Evolutionary conservation across 2,113 vertebrate genomes (phyloP), one percentile per base, ranked within the genome.

Genomic region (Panurus biarmicus): DNA sequence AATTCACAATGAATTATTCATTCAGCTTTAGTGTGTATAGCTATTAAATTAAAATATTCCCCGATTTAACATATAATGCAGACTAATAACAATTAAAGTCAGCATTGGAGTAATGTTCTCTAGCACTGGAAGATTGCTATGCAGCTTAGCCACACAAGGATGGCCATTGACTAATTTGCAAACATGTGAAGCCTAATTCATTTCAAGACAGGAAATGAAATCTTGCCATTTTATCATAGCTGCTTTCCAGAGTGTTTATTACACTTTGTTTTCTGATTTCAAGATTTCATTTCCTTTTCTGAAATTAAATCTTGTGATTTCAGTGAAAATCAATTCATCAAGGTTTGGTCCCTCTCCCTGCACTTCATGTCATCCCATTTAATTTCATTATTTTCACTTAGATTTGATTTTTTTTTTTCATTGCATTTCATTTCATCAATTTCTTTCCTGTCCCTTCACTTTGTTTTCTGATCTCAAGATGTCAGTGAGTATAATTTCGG

Each of bases 1-100:
- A 91, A 93, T 84, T 92, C 76, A 38, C 33, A 76, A 81, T 95
- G 89, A 97, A 94, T 96, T 97, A 96, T 93, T 96, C 72, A 95
- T 61, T 95, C 75, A 85, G 44, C 28, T 93, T 82, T 75, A 72
- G 35, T 0, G 0, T 20, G 19, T 78, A 84, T 16, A 96, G 75
- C 75, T 78, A 90, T 96, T 96, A 83, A 28, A 86, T 78, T 88
- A 91, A 96, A 95, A 86, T 86, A 95, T 72, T 88, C 75, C 38
- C 50, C 56, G 90, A 75, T 90, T 94, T 88, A 96, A 80, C 87
- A 88, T 88, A 86, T 65, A 94, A 78, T 45, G 83, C 72, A 92
- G 94, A 93, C 89, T 72, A 95, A 85, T 93, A 95, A 76, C 75
- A 95, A 78, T 85, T 93, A 88, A 89, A 95, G 61, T 87, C 77